Percentiles rank a stretch among this genome's conserved stretches.
These are phyloP conservation scores for Tarsius wallacei DNA, from an alignment of 2,797 vertebrate genomes.

Conservation along the genomic window DNA sequence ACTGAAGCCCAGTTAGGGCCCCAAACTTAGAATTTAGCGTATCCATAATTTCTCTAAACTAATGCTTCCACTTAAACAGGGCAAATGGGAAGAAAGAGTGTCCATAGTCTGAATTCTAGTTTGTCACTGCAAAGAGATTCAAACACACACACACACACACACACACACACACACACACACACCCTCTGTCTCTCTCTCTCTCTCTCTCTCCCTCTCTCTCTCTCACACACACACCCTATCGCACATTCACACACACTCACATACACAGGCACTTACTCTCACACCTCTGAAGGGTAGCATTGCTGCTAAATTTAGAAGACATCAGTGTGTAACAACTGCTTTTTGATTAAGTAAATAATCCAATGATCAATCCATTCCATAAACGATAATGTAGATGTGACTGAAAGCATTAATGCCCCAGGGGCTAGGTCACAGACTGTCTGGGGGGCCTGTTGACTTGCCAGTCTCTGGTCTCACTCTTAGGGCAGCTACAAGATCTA, in stretches of 20 bases:
- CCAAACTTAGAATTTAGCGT: background rate
- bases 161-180: background rate
- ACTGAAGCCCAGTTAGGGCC: background rate
- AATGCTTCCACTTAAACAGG: background rate
- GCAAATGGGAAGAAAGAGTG: background rate
- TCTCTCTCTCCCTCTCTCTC: too few relatives aligned
- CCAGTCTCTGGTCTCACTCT: background rate
- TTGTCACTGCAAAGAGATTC: background rate
- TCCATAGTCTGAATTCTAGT: background rate
- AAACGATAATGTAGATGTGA: background rate
- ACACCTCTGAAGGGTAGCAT: background rate
- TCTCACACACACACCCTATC: background rate
- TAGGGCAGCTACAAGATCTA: background rate
- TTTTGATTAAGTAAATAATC: background rate
- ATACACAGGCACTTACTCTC: background rate
- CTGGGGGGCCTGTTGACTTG: rapidly evolving
- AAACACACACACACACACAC: background rate
- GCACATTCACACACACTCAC: background rate
- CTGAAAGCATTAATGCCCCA: background rate
- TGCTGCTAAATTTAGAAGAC: background rate
- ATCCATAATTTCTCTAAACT: background rate
- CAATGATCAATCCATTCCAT: background rate
- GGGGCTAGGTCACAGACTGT: rapidly evolving
- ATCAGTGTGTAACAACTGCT: too few relatives aligned
- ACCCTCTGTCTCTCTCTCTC: too few relatives aligned